Percentiles rank a stretch among this genome's conserved stretches.
phyloP scores from a whole-genome alignment of 2,797 vertebrate genomes.

The Macropus fuliginosus region DNA sequence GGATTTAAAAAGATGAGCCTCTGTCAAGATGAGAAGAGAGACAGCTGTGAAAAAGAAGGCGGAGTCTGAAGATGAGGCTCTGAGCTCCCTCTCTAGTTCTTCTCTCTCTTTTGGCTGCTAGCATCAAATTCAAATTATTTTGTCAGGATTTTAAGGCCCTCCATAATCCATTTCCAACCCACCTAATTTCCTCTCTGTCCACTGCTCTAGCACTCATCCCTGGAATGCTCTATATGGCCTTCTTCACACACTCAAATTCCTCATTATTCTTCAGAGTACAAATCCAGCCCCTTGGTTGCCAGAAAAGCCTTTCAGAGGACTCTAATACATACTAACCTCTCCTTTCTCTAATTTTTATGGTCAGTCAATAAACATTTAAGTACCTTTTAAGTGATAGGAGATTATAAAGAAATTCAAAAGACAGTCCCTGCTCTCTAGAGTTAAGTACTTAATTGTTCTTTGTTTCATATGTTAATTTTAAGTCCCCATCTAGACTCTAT shows the following conservation, averaged over 20 bases:
- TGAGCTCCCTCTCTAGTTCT: neutral
- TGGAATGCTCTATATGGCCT: neutral
- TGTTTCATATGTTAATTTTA: slow-evolving; percentile 17
- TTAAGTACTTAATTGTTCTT: slow-evolving; percentile 18
- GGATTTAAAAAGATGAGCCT: neutral
- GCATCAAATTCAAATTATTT: neutral
- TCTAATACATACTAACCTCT: neutral
- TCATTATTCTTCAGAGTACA: neutral
- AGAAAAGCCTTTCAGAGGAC: neutral
- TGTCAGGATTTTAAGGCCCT: neutral
- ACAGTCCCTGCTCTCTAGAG: neutral
- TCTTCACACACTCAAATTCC: neutral
- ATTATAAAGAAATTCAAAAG: neutral
- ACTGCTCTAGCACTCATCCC: neutral
- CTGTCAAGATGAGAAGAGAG: slow-evolving; percentile 1
- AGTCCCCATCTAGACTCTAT: neutral
- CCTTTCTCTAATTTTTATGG: neutral
- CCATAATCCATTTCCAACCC: neutral
- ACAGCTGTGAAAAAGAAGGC: neutral
- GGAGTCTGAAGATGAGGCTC: neutral
- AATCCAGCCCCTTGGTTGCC: neutral
- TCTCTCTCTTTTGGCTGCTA: neutral
- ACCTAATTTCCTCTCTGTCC: neutral
- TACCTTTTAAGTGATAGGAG: neutral
- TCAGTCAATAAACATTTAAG: neutral